These are phyloP conservation scores for Calliopum simillimum DNA, from an alignment of 2,888 invertebrate genomes.

Conservation along the genomic window DNA sequence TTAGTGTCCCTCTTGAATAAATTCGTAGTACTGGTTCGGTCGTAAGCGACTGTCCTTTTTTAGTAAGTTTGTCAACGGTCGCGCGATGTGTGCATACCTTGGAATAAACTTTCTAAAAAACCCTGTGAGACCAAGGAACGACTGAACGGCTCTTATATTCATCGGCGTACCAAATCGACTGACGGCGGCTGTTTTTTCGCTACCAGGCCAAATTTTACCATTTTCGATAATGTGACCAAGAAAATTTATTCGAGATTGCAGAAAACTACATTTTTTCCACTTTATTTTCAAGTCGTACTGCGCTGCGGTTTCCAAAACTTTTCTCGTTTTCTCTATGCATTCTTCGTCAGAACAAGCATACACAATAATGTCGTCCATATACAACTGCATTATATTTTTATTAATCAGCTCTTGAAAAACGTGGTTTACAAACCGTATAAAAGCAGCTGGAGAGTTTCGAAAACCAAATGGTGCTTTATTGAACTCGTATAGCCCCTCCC, in stretches of 20 bases:
- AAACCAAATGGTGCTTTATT: constrained; percentile 37
- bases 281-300: constrained; percentile 25
- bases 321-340: constrained; percentile 4
- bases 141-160: constrained; percentile 22
- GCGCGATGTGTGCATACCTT: constrained; percentile 14
- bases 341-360: constrained; percentile 35
- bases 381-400: constrained; percentile 32
- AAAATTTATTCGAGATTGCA: constrained; percentile 30
- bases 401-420: constrained; percentile 35
- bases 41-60: not conserved
- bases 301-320: constrained; percentile 11
- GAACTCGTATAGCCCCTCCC: constrained; percentile 34
- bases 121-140: constrained; percentile 25
- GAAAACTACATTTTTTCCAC: constrained; percentile 29
- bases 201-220: not conserved
- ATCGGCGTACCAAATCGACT: not conserved
- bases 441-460: constrained; percentile 33
- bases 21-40: constrained; percentile 35
- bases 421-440: constrained; percentile 35
- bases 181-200: constrained; percentile 19
- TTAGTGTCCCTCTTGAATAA: constrained; percentile 30
- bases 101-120: constrained; percentile 20
- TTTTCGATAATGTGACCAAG: constrained; percentile 32
- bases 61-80: constrained; percentile 17
- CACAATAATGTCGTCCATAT: constrained; percentile 17